phyloP scores from a whole-genome alignment of 1,140 invertebrate species.

The Drosophila azteca region DNA sequence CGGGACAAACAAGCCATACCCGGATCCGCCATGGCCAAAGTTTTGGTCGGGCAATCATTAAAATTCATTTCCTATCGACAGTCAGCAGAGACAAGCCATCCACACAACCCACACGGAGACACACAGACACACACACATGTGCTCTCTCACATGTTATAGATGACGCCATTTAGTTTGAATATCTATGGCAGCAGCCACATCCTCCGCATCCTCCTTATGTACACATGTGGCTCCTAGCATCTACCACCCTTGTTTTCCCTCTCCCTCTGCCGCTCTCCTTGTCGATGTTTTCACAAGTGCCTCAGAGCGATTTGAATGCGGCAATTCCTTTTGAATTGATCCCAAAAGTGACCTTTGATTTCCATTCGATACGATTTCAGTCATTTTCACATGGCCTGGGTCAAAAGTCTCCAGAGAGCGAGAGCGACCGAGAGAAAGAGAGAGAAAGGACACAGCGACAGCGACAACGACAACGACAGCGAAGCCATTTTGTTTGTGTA shows the following conservation, averaged over 20 bases:
- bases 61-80: constrained; percentile 82
- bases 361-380: constrained; percentile 74
- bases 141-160: constrained; percentile 55
- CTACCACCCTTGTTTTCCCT: too few relatives aligned
- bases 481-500: constrained; percentile 73
- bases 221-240: constrained; percentile 20
- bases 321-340: constrained; percentile 82
- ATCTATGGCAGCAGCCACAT: constrained; percentile 66
- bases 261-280: not conserved
- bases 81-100: constrained; percentile 50
- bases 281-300: constrained; percentile 67
- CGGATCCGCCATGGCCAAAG: constrained; percentile 34
- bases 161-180: constrained; percentile 81
- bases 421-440: constrained; percentile 7
- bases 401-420: constrained; percentile 66
- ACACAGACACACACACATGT: constrained; percentile 23
- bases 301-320: constrained; percentile 79
- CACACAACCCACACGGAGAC: constrained; percentile 6
- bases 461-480: constrained; percentile 19
- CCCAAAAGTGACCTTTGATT: constrained; percentile 82
- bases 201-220: constrained; percentile 24
- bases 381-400: constrained; percentile 76
- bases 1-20: constrained; percentile 60
- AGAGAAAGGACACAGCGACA: not conserved
- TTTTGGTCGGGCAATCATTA: constrained; percentile 74